Evolutionary conservation across 2,113 vertebrate genomes (phyloP), one percentile per base, ranked within the genome.

Genomic region (Ceratotherium simum): DNA sequence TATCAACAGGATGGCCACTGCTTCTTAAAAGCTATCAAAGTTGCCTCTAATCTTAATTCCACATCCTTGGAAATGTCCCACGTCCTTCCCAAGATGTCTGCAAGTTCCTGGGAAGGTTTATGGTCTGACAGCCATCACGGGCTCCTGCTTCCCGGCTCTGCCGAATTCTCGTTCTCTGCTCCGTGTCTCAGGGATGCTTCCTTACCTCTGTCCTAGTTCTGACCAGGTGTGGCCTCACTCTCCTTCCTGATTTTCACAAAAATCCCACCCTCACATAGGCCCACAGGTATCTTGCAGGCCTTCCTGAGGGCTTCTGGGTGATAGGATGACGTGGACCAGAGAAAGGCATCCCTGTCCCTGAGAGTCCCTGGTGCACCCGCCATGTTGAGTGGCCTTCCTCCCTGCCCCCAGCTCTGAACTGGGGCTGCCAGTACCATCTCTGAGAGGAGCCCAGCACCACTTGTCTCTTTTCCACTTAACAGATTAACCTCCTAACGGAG

Each of bases 91-190:
- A 62, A 31, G 46, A 46, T 21, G 65, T 70, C 42, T 25, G 5
- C 13, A 33, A 1, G 21, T 42, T 54, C 10, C 23, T 29, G 6
- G 83, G 65, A 89, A 65, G 58, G 39, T 4, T 75, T 10, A 31
- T 25, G 16, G 10, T 54, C 81, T 29, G 46, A 31, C 1, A 9
- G 58, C 33, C 0, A 0, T 51, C 9, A 3, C 51, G 20, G 51
- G 25, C 10, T 81, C 17, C 0, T 13, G 70, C 42, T 72, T 70
- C 82, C 58, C 64, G 31, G 1, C 23, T 23, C 70, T n/a, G 56
- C 78, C 0, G 0, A 18, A 54, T 29, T 70, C 39, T 64, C 7
- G 5, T 27, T 89, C 69, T 91, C 14, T 20, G 9, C 31, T 48
- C 70, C 25, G 8, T 23, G 31, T 42, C 78, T 78, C 20, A 3